Evolutionary conservation across 2,113 vertebrate genomes (phyloP).

Genomic region (Halcyon malimbica): DNA sequence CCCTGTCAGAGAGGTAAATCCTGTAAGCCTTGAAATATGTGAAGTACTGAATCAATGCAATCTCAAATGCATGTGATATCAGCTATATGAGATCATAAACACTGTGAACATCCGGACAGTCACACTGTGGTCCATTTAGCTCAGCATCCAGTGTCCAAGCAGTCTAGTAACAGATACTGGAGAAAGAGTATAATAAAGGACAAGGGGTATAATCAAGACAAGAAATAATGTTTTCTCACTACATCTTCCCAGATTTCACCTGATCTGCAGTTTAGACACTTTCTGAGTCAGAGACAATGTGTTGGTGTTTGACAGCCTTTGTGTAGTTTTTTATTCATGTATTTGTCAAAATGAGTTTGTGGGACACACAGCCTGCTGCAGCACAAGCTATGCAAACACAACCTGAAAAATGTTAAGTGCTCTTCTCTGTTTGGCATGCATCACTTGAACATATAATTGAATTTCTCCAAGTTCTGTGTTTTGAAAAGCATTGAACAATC

Average conservation of each 20-base stretch:
- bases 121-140: neutral
- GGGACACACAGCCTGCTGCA: neutral
- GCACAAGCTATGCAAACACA: neutral
- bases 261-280: neutral
- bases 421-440: neutral
- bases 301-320: neutral
- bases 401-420: neutral
- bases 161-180: neutral
- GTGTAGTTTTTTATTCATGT: neutral
- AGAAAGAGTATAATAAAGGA: neutral
- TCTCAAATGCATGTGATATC: neutral
- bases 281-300: neutral
- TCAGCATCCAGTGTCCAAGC: neutral
- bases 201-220: neutral
- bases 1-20: neutral
- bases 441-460: neutral
- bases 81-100: neutral
- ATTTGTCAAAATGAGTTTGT: neutral
- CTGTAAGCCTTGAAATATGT: neutral
- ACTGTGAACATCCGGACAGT: neutral
- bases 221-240: neutral
- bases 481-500: neutral
- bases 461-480: neutral
- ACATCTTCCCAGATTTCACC: neutral
- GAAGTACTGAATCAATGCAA: neutral